Base-by-base conservation (phyloP, 2,888 invertebrate species). In the Stenodera caucasica region DNA sequence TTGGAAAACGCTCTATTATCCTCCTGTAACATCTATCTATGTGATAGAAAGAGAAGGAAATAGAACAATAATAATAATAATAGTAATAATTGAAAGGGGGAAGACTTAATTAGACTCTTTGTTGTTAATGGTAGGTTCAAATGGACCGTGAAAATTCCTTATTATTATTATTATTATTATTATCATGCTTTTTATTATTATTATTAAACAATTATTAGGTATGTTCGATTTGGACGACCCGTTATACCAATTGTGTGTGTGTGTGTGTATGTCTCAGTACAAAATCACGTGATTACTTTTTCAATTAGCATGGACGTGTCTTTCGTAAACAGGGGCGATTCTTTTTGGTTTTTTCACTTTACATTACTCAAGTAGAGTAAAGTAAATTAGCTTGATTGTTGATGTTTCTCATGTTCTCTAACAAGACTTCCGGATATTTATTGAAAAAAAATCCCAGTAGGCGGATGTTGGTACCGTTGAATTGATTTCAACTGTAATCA, bases 1-100 rank as follows among this genome's bases (percentile, higher is more conserved):
- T 64, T 55, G 64, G 64, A 64, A 64, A 64, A 57, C 61, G 40
- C 37, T 64, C 59, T 59, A 60, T 64, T 64, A 64, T 58, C 58
- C 33, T 35, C 49, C 33, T 53, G 55, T 60, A 55, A 53, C 57
- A 57, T 53, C 33, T 8, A 11, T 40, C 3, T 14, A 40, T 35
- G 7, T 6, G 8, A 40, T 18, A 40, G 40, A 40, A 11, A 18
- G 40, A 40, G 40, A 40, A 7, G 7, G 7, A 40, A 15, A 37
- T 5, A 14, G 40, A 2, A 18, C 8, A 14, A 35, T 15, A 0
- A 14, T n/a, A n/a, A n/a, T n/a, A n/a, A n/a, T n/a, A 14, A 14
- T 14, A 5, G 8, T 18, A 40, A 40, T 18, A 18, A n/a, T n/a
- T n/a, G 40, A 18, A 18, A 14, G 40, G 18, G 58, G 26, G 8